Evolutionary conservation across 1,140 invertebrate genomes (phyloP).

Genomic region (Neoseiulus cucumeris): DNA sequence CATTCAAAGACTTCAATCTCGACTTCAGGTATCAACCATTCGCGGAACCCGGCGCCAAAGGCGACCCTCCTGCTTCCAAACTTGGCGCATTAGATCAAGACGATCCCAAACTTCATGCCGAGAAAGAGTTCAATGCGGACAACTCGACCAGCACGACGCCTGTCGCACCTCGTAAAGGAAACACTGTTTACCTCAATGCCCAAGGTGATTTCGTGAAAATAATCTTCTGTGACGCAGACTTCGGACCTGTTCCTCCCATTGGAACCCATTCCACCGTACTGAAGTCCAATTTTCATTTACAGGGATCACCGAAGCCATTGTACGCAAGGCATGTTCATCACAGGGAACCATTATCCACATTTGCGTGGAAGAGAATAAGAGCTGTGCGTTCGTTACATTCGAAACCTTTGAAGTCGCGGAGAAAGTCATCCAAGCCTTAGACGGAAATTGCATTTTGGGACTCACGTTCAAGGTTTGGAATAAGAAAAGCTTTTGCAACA

Average conservation of each 20-base stretch:
- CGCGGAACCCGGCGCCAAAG: neutral
- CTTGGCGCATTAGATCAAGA: constrained; percentile 6
- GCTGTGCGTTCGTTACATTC: constrained; percentile 8
- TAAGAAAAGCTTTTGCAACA: too few species aligned
- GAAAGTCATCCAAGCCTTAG: constrained; percentile 1
- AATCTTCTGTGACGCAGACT: too few species aligned
- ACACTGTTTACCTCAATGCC: neutral
- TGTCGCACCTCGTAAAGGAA: neutral
- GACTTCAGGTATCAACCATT: constrained; percentile 3
- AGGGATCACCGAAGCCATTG: neutral
- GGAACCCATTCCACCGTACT: neutral
- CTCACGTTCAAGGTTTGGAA: neutral
- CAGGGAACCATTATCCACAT: neutral
- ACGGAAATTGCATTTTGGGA: neutral
- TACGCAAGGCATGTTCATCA: neutral
- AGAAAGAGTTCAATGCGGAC: neutral
- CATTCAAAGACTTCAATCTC: too few species aligned
- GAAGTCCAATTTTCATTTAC: neutral
- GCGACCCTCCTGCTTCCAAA: neutral
- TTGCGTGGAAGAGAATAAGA: neutral
- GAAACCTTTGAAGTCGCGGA: neutral
- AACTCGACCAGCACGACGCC: neutral
- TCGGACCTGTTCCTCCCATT: too few species aligned
- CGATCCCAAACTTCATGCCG: neutral
- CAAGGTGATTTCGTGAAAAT: neutral